Evolutionary conservation across 2,888 invertebrate genomes (phyloP), one percentile per base, ranked within the genome.

Genomic region (Meloe dianella): DNA sequence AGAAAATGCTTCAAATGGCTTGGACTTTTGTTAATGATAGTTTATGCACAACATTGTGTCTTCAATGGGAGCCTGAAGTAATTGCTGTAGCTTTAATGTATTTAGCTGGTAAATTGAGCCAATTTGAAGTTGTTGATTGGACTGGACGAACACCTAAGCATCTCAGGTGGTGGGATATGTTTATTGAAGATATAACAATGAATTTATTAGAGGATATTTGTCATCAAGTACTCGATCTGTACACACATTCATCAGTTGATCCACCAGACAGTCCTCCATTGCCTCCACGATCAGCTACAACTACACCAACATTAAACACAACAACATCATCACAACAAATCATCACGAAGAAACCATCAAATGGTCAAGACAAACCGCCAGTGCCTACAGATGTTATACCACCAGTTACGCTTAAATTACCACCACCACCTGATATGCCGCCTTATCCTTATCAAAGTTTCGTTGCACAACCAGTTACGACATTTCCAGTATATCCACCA

Each of bases 1-100:
- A 97, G 78, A 96, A 96, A 84, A 95, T 98, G 93, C 96, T 98
- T 0, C 98, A 98, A 85, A 98, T 97, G 96, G 97, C 98, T 0
- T 99, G 98, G 98, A 98, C 98, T 6, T 99, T 99, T 84, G 96
- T 98, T 0, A 99, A 99, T 84, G 99, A 99, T 85, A 93, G 96
- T 85, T 87, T 98, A 72, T 97, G 97, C 81, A 99, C 99, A 4
- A 98, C 97, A 0, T 87, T 99, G 57, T 95, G 95, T 73, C 87
- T 99, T 58, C 97, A 98, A 85, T 99, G 98, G 97, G 98, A 99
- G 83, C 98, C 99, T 0, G 98, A 99, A 85, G 95, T 99, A 54
- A 94, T 96, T 73, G 98, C 98, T 0, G 97, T 98, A 8, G 97
- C 98, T 0, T 87, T 99, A 12, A 96, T 99, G 90, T 97, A 98